Evolutionary conservation across 1,140 invertebrate species (phyloP), one percentile per base, ranked within the genome.

Genomic region (Venustaconcha ellipsiformis): DNA sequence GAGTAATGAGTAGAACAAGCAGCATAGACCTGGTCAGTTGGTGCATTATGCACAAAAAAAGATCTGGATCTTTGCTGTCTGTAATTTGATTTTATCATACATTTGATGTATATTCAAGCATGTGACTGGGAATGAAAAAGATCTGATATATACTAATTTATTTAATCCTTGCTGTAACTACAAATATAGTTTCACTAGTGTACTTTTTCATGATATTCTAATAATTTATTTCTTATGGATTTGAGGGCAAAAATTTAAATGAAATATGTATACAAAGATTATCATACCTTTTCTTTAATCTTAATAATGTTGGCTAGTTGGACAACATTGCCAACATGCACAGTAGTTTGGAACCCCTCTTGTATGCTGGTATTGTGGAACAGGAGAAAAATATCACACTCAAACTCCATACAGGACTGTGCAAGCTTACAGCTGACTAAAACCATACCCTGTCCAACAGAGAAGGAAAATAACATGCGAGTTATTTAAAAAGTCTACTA

Each of bases 281-380:
- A 37, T 71, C 78, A 70, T 78, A 89, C 89, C 82, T 88, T 89
- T 57, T 88, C 80, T 70, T 80, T 77, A 76, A 90, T 90, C 56
- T 84, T 73, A 17, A 82, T 94, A 26, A 98, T 94, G 26, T 84
- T 86, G 23, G 96, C 97, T 0, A 97, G 99, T 90, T 99, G 98
- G 14, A 96, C 91, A 18, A 99, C 95, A 86, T 97, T 99, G 2
- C 96, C 97, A 74, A 99, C 95, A 86, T 99, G 96, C 4, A 99
- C 94, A 0, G 96, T 98, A 37, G 95, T 95, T 92, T 99, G 96
- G 90, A 97, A 98, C 20, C 96, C 96, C 12, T 93, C 93, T 78
- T 93, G 94, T 76, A 99, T 97, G 26, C 93, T 93, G 3, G 93
- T 95, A 0, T 94, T 92, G 88, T 98, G 96, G 81, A 94, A 95